Conservation (phyloP, 2,888 invertebrate species). For the Punctoribates punctum region DNA sequence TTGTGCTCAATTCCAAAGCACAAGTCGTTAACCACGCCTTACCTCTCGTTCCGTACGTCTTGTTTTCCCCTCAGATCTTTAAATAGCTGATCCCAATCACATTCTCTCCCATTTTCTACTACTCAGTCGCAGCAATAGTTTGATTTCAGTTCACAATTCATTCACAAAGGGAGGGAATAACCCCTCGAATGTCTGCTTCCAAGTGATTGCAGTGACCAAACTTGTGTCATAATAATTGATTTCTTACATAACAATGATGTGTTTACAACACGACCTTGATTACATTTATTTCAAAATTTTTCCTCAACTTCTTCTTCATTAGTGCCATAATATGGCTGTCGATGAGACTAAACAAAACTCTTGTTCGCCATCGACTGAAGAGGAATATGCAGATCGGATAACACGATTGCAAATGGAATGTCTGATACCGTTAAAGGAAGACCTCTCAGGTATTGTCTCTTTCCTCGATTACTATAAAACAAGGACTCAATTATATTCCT, state of each 20-base stretch:
- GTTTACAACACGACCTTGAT: no score
- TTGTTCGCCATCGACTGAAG: constrained; percentile 33
- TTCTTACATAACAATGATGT: no score
- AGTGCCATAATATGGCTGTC: constrained; percentile 33
- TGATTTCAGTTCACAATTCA: no score
- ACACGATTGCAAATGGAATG: constrained; percentile 72
- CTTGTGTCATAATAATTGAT: no score
- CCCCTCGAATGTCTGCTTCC: no score
- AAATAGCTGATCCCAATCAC: not conserved
- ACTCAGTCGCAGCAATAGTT: no score
- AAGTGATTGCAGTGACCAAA: no score
- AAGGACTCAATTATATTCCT: not conserved
- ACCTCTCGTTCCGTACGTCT: not conserved
- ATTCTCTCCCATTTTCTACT: not conserved
- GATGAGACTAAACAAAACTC: constrained; percentile 3
- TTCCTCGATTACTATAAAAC: not conserved
- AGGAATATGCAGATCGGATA: constrained; percentile 55
- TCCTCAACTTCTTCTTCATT: constrained; percentile 6
- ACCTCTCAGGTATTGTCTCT: constrained; percentile 60
- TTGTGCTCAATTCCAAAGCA: constrained; percentile 24
- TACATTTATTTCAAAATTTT: not conserved
- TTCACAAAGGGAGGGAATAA: no score
- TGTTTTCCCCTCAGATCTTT: not conserved
- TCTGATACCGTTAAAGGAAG: constrained; percentile 76
- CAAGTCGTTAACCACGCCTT: constrained; percentile 30